A percentile compares a stretch with the other conserved stretches of the same genome.
Conservation (phyloP, 2,888 invertebrate species). For the Ochropleura plecta region DNA sequence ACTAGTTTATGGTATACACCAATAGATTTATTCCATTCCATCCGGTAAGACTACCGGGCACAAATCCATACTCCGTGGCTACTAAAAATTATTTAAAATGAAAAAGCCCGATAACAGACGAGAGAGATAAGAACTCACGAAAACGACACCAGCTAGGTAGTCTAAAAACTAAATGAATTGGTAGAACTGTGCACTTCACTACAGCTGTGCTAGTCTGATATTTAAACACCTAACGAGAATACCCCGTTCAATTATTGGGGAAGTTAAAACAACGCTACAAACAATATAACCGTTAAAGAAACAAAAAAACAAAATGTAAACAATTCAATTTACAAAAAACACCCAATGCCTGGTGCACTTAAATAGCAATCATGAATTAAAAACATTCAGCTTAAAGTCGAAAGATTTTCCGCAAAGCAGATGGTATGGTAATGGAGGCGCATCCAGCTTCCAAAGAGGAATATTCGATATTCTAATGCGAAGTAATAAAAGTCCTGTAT, state of each 20-base stretch:
- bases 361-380: constrained; percentile 50
- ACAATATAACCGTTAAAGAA: not conserved
- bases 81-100: too few relatives aligned
- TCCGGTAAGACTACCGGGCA: too few relatives aligned
- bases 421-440: constrained; percentile 77
- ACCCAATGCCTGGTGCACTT: not conserved
- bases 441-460: constrained; percentile 72
- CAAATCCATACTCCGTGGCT: too few relatives aligned
- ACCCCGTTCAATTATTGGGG: too few relatives aligned
- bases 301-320: not conserved
- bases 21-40: too few relatives aligned
- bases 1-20: too few relatives aligned
- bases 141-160: too few relatives aligned
- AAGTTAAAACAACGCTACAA: not conserved
- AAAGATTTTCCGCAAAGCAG: constrained; percentile 65
- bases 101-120: too few relatives aligned
- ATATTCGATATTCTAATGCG: constrained; percentile 84
- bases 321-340: not conserved
- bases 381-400: constrained; percentile 54
- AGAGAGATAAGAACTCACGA: too few relatives aligned
- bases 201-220: not conserved
- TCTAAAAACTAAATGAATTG: too few relatives aligned
- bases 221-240: not conserved
- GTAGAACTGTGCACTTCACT: too few relatives aligned
- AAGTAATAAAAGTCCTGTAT: constrained; percentile 80